Conservation (phyloP, 2,888 invertebrate species). For the Leucophora obtusa region DNA sequence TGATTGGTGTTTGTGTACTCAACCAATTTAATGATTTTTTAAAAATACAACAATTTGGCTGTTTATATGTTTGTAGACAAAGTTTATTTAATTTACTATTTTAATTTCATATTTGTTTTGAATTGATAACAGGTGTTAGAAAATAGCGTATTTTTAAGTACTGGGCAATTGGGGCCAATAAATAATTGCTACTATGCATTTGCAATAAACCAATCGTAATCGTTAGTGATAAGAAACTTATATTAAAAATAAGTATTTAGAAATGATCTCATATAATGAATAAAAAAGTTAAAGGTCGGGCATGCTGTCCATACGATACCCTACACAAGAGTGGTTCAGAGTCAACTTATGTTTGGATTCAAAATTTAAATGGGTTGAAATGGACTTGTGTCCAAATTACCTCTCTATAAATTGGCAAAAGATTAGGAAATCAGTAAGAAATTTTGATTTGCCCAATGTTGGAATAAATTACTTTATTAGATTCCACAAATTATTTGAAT, state of each 20-base stretch:
- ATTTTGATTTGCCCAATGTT: too few relatives aligned
- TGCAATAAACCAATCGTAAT: neutral
- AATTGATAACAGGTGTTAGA: constrained; percentile 20
- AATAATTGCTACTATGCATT: neutral
- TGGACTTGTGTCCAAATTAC: too few relatives aligned
- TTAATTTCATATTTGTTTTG: neutral
- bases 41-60: neutral
- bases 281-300: too few relatives aligned
- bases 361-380: too few relatives aligned
- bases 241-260: constrained; percentile 9
- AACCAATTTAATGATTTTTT: too few relatives aligned
- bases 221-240: constrained; percentile 33
- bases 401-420: too few relatives aligned
- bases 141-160: neutral
- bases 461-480: too few relatives aligned
- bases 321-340: too few relatives aligned
- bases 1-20: neutral
- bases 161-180: neutral
- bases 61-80: neutral
- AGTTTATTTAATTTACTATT: neutral
- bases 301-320: too few relatives aligned
- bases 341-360: too few relatives aligned
- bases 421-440: too few relatives aligned
- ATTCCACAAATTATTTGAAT: too few relatives aligned
- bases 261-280: constrained; percentile 32